A percentile compares a stretch with the other conserved stretches of the same genome.
These are phyloP conservation scores for Cairina moschata DNA, from an alignment of 2,113 vertebrate genomes.

Conservation along the genomic window DNA sequence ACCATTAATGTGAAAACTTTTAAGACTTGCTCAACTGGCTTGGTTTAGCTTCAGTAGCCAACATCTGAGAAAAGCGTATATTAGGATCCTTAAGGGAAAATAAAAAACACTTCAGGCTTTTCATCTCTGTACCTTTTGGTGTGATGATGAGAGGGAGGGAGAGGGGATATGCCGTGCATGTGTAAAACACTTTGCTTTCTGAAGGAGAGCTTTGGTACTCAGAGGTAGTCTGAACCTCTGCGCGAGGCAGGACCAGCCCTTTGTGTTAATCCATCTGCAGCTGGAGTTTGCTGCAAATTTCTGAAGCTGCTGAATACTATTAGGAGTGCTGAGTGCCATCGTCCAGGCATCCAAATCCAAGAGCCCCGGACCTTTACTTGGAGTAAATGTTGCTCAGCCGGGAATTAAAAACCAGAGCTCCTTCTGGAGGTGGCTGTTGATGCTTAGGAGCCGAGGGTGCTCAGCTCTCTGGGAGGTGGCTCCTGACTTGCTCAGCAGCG, in stretches of 20 bases:
- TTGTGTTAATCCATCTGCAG: background rate
- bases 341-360: background rate
- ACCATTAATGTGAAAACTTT: conserved; percentile 7
- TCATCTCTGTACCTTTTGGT: background rate
- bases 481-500: rapidly evolving
- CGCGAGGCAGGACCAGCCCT: background rate
- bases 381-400: no score
- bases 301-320: background rate
- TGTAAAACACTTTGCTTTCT: background rate
- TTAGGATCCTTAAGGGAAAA: background rate
- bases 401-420: background rate
- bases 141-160: background rate
- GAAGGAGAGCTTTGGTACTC: background rate
- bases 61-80: conserved; percentile 24
- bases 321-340: background rate
- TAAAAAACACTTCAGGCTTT: conserved; percentile 6
- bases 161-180: background rate
- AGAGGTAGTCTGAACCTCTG: background rate
- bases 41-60: background rate
- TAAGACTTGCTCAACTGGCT: conserved; percentile 45
- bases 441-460: background rate
- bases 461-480: background rate
- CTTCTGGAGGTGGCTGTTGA: rapidly evolving
- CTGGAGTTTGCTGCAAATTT: background rate
- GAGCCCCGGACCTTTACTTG: background rate